Base-by-base conservation (phyloP, 2,797 vertebrate species). In the Etheostoma perlongum region DNA sequence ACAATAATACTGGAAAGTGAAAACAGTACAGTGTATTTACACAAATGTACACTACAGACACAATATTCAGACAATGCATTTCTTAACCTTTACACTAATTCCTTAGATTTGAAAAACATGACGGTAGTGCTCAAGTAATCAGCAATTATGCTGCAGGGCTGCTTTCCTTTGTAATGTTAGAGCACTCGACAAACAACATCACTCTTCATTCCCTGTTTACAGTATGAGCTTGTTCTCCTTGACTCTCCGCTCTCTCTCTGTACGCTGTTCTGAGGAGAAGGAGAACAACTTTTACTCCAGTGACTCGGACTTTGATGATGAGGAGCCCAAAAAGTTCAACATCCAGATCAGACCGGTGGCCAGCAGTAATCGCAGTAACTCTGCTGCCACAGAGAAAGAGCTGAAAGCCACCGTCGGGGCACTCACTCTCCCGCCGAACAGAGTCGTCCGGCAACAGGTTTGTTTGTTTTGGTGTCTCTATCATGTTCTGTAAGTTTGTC, bases 271-370 rank as follows among this genome's bases (percentile, higher is more conserved):
- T 78, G 95, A 90, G 1, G 94, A 95, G 9, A 95, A 90, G 11
- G 95, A 96, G 52, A 93, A 90, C 79, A 94, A 94, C 71, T 95
- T 96, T 59, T 99, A 97, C 13, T 99, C 97, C 85, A 99, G 97
- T 0, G 97, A 98, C 81, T 99, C 97, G 0, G 98, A 99, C 90
- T 98, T 97, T 0, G 97, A 97, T 2, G 97, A 98, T 0, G 98
- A 98, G 0, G 97, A 98, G 62, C 97, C 97, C 8, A 97, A 97
- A 30, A 97, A 96, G 67, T 98, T 98, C 82, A 95, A 95, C 36
- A 96, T 99, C 58, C 96, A 96, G 89, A 99, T 99, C 93, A 94
- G 97, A 1, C 98, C 98, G 0, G 95, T 95, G 10, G 84, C 87
- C 88, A 95, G 88, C 75, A 89, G 92, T 82, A 91, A 67, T 68